Conservation (phyloP, 1,140 invertebrate species). For the Zophobas morio region DNA sequence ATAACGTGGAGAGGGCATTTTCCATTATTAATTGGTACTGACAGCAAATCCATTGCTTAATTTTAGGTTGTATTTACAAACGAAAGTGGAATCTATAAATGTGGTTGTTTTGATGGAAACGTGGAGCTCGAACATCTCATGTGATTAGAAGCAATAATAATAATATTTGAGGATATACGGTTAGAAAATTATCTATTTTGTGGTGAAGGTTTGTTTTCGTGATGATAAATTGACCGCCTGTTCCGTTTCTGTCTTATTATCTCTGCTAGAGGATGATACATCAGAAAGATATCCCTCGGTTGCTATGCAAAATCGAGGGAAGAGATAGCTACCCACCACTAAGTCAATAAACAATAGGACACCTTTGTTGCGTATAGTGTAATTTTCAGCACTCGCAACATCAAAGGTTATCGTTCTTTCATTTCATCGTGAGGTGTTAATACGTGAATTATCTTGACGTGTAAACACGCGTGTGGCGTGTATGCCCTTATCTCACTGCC, state of each 20-base stretch:
- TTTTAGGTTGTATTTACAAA: slow-evolving; percentile 19
- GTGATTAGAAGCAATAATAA: slow-evolving; percentile 16
- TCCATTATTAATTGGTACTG: slow-evolving; percentile 37
- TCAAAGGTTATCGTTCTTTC: too few relatives aligned
- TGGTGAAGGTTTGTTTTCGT: slow-evolving; percentile 30
- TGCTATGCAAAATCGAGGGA: slow-evolving; percentile 1
- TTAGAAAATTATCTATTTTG: slow-evolving; percentile 32
- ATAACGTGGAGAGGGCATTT: slow-evolving; percentile 40
- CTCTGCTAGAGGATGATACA: slow-evolving; percentile 16
- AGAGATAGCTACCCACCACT: not conserved
- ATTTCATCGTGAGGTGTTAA: too few relatives aligned
- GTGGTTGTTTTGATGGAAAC: not conserved
- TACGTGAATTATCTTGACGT: not conserved
- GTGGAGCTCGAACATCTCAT: not conserved
- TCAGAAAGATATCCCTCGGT: not conserved
- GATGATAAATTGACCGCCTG: slow-evolving; percentile 35
- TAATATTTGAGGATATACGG: slow-evolving; percentile 16
- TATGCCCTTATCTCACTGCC: not conserved
- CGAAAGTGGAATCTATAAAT: not conserved
- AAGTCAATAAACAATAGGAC: not conserved
- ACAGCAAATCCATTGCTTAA: slow-evolving; percentile 41
- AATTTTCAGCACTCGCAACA: not conserved
- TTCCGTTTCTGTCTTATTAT: slow-evolving; percentile 33
- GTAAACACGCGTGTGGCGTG: not conserved
- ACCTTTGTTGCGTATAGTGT: too few relatives aligned